These are phyloP conservation scores for Heliothis subflexa DNA, from an alignment of 1,140 invertebrate genomes.

Conservation along the genomic window DNA sequence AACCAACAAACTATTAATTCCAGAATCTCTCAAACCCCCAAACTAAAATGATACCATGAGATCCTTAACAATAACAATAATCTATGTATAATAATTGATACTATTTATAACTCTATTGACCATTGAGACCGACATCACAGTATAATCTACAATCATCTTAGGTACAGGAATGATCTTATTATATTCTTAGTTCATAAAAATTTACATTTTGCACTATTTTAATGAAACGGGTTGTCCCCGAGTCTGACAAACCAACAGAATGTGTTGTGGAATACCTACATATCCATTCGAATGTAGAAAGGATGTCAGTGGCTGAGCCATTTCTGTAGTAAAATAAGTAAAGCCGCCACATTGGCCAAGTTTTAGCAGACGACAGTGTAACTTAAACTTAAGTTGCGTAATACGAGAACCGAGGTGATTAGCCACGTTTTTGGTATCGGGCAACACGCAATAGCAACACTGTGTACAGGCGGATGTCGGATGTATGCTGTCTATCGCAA, in stretches of 20 bases:
- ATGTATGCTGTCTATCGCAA: conserved; percentile 22
- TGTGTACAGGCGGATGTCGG: conserved; percentile 26
- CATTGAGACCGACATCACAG: conserved; percentile 85
- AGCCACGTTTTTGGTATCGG: conserved; percentile 8
- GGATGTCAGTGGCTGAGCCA: not conserved
- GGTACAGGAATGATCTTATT: conserved; percentile 84
- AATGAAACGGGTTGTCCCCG: conserved; percentile 69
- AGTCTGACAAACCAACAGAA: conserved; percentile 28
- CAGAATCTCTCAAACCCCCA: conserved; percentile 77
- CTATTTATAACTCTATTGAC: conserved; percentile 80
- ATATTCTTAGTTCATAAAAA: conserved; percentile 72
- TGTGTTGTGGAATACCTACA: conserved; percentile 43
- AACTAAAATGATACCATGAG: conserved; percentile 80
- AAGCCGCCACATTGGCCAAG: conserved; percentile 29
- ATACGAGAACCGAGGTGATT: conserved; percentile 13
- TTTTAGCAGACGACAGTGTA: conserved; percentile 30
- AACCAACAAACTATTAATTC: conserved; percentile 73
- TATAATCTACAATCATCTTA: conserved; percentile 85
- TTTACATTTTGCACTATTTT: conserved; percentile 80
- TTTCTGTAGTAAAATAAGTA: not conserved
- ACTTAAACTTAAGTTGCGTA: conserved; percentile 26
- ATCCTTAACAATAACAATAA: conserved; percentile 85
- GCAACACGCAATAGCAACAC: conserved; percentile 10
- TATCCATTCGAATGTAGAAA: not conserved
- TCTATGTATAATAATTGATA: conserved; percentile 85